Evolutionary conservation across 2,888 invertebrate genomes (phyloP).

Genomic region (Lochmaea capreae): DNA sequence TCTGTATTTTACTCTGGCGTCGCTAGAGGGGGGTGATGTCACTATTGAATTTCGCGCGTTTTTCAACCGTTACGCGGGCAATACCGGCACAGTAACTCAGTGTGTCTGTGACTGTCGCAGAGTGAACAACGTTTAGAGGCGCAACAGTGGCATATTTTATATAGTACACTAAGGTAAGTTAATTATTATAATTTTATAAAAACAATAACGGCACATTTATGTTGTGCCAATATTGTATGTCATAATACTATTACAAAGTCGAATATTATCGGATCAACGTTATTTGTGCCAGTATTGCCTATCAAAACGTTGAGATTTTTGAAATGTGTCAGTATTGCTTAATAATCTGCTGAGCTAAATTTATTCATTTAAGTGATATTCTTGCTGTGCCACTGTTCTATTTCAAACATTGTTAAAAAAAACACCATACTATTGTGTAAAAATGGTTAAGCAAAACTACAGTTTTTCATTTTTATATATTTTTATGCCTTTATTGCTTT

Average conservation of each 20-base stretch:
- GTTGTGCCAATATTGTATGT: conserved; percentile 1
- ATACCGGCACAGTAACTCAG: conserved; percentile 1
- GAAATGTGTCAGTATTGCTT: too few species aligned
- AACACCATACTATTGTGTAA: too few species aligned
- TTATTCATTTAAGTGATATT: too few species aligned
- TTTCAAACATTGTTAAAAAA: not conserved
- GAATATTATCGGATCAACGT: too few species aligned
- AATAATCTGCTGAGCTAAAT: too few species aligned
- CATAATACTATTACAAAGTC: not conserved
- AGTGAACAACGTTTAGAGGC: not conserved
- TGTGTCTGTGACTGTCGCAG: not conserved
- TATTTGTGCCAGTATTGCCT: too few species aligned
- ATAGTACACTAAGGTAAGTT: conserved; percentile 6
- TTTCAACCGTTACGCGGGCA: not conserved
- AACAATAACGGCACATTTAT: conserved; percentile 1
- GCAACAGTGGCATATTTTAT: conserved; percentile 11
- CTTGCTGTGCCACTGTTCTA: not conserved
- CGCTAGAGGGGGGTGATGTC: not conserved
- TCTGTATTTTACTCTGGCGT: not conserved
- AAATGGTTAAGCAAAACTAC: not conserved
- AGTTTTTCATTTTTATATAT: not conserved
- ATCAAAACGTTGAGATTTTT: too few species aligned
- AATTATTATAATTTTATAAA: not conserved
- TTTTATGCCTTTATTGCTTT: not conserved
- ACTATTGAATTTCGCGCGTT: conserved; percentile 13